Evolutionary conservation across 2,797 vertebrate species (phyloP), one percentile per base, ranked within the genome.

Genomic region (Pangasius mekongensis): DNA sequence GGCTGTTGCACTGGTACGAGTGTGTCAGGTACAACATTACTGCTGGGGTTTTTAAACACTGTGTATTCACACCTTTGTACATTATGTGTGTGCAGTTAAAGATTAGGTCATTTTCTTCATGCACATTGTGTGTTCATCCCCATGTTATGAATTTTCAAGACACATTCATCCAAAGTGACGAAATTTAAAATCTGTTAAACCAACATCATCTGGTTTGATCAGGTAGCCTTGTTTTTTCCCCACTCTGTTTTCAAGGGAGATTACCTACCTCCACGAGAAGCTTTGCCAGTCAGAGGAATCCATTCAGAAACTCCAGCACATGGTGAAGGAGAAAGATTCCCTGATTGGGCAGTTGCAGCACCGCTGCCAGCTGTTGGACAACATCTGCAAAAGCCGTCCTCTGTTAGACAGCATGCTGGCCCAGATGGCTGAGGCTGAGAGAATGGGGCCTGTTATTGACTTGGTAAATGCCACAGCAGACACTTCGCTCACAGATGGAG

Each of bases 371-470:
- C 92, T 97, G 54, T 89, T 97, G 92, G 93, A 94, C 88, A 94
- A 95, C 88, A 95, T 97, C 88, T 95, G 96, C 87, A 94, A 93
- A 82, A 93, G 88, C 86, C 93, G 95, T 1, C 95, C 94, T 0
- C 90, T 95, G 22, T 90, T 97, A 85, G 95, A 95, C 47, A 90
- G 92, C 47, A 93, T 97, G 88, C 91, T 97, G 90, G 93, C 95
- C 0, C 91, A 95, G 87, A 96, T 97, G 94, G 94, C 94, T 0
- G 95, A 97, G 88, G 96, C 94, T 0, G 96, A 97, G 84, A 92
- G 91, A 18, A 91, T 96, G 86, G 94, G 95, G 2, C 93, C 95
- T 3, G 62, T 94, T 52, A 85, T 87, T 27, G 89, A 92, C 0
- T 84, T 89, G 24, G 89, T 88, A 7, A 91, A 91, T 24, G 54